These are phyloP conservation scores for Hemithea aestivaria DNA, from an alignment of 2,888 invertebrate species.

Conservation along the genomic window DNA sequence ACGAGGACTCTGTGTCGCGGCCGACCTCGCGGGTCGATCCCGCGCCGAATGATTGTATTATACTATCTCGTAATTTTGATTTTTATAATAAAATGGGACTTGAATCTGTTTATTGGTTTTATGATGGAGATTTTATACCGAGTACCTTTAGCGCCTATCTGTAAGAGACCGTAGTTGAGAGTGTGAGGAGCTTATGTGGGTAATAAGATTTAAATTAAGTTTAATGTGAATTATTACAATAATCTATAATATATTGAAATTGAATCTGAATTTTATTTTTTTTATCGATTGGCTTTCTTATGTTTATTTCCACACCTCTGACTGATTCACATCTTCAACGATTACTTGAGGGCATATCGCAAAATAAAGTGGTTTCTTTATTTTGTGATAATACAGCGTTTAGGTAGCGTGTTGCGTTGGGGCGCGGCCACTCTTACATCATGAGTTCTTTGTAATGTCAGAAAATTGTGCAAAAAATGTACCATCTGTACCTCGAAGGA, in stretches of 20 bases:
- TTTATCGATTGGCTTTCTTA: constrained; percentile 71
- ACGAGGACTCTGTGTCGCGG: constrained; percentile 71
- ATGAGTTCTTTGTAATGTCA: no score
- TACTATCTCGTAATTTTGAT: constrained; percentile 77
- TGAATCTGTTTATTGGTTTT: constrained; percentile 79
- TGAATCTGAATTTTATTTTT: constrained; percentile 77
- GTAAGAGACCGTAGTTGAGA: constrained; percentile 67
- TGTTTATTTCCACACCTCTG: constrained; percentile 46
- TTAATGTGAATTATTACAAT: constrained; percentile 79
- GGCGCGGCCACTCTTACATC: no score
- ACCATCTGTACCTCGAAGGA: no score
- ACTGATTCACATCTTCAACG: constrained; percentile 6
- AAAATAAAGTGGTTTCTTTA: no score
- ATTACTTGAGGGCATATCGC: neutral
- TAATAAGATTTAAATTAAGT: constrained; percentile 75
- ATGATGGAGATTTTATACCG: constrained; percentile 78
- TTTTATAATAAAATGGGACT: constrained; percentile 80
- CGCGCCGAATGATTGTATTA: constrained; percentile 70
- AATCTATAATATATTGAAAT: constrained; percentile 80
- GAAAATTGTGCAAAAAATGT: no score
- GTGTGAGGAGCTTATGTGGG: constrained; percentile 77
- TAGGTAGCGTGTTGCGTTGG: no score
- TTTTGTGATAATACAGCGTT: no score
- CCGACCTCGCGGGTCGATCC: constrained; percentile 76
- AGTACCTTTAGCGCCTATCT: constrained; percentile 77